A percentile compares a stretch with the other conserved stretches of the same genome.
phyloP scores from a whole-genome alignment of 1,140 invertebrate genomes.

The Cepaea nemoralis region DNA sequence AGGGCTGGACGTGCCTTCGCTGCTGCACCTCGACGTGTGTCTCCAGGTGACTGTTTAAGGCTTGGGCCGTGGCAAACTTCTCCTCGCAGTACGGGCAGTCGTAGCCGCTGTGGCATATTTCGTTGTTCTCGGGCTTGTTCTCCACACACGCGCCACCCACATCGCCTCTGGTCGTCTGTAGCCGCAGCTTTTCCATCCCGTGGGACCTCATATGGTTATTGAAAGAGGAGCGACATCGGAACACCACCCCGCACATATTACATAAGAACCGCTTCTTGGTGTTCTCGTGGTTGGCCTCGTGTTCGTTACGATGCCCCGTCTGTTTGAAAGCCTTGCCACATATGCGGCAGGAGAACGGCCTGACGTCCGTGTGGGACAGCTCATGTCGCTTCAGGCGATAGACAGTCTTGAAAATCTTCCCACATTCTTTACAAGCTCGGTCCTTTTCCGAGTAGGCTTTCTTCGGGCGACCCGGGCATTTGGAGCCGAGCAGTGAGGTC shows the following conservation, averaged over 20 bases:
- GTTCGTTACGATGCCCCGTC: constrained; percentile 45
- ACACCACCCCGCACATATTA: constrained; percentile 43
- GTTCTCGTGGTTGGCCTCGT: constrained; percentile 41
- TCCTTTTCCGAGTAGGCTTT: constrained; percentile 40
- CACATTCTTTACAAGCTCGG: constrained; percentile 39
- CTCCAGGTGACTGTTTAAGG: constrained; percentile 43
- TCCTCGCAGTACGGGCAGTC: constrained; percentile 43
- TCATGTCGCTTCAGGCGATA: constrained; percentile 43
- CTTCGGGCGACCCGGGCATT: constrained; percentile 35
- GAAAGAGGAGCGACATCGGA: constrained; percentile 45
- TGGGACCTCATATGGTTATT: constrained; percentile 42
- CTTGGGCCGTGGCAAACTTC: constrained; percentile 44
- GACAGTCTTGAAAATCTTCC: constrained; percentile 41
- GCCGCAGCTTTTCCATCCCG: constrained; percentile 10
- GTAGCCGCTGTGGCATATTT: constrained; percentile 23
- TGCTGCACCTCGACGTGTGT: constrained; percentile 38
- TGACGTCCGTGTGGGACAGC: constrained; percentile 37
- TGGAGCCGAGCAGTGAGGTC: not conserved
- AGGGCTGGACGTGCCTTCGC: constrained; percentile 47
- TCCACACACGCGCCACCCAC: not conserved
- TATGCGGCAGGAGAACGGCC: constrained; percentile 38
- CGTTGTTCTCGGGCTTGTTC: not conserved
- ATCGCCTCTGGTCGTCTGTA: not conserved
- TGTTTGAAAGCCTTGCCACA: constrained; percentile 48
- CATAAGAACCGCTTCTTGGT: constrained; percentile 40